phyloP scores from a whole-genome alignment of 2,113 vertebrate species.

The Recurvirostra avosetta region DNA sequence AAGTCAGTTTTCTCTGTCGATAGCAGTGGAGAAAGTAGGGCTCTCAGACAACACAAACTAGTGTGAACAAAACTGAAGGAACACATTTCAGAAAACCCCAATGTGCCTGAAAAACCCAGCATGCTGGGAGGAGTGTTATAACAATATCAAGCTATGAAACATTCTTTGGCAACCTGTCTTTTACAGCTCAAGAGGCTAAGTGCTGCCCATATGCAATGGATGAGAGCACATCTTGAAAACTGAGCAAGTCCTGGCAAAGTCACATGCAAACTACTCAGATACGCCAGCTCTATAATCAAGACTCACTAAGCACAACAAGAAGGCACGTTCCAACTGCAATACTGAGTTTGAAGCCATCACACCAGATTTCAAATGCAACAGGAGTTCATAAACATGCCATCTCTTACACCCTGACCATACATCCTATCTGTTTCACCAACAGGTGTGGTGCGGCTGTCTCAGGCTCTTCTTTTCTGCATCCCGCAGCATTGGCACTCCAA shows the following conservation, averaged over 20 bases:
- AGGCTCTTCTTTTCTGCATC: background rate
- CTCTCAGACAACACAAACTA: background rate
- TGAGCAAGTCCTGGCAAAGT: slow-evolving; percentile 4
- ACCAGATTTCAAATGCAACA: background rate
- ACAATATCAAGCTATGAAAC: slow-evolving; percentile 8
- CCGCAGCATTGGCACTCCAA: background rate
- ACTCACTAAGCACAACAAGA: background rate
- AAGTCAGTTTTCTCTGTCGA: background rate
- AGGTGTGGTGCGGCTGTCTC: background rate
- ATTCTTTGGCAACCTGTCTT: background rate
- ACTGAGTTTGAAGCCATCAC: background rate
- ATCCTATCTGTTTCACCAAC: background rate
- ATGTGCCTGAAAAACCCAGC: background rate
- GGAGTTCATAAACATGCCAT: background rate
- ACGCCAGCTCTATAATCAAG: background rate
- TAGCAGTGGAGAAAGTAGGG: background rate
- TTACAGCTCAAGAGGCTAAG: slow-evolving; percentile 3
- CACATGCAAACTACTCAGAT: background rate
- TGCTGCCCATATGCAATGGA: background rate
- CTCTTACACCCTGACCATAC: background rate
- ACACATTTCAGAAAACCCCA: background rate
- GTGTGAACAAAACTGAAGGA: background rate
- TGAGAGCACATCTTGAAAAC: slow-evolving; percentile 32
- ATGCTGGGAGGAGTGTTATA: background rate
- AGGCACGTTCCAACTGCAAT: background rate